phyloP scores from a whole-genome alignment of 2,888 invertebrate genomes.

The Meliscaeva auricollis region DNA sequence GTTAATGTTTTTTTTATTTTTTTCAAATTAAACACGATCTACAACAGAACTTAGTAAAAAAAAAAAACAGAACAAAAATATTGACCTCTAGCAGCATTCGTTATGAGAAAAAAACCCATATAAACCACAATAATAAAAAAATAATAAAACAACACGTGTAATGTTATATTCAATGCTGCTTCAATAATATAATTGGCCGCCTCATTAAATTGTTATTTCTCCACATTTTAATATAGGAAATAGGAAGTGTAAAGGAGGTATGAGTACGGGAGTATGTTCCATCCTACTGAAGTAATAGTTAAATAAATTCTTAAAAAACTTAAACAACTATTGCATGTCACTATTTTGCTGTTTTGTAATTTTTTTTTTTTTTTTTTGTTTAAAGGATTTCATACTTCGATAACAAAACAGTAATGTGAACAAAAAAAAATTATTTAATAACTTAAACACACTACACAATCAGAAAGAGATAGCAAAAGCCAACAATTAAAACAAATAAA shows the following conservation, averaged over 20 bases:
- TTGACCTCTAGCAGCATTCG: neutral
- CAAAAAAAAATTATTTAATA: slow-evolving; percentile 1
- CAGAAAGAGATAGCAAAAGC: slow-evolving; percentile 38
- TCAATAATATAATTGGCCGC: slow-evolving; percentile 41
- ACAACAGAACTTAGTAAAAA: neutral
- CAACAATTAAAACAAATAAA: slow-evolving; percentile 60
- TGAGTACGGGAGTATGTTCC: neutral
- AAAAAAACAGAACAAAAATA: neutral
- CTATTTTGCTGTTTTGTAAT: neutral
- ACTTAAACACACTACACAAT: neutral
- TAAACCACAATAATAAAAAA: neutral
- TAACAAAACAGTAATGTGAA: slow-evolving; percentile 22
- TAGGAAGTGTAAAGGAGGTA: slow-evolving; percentile 3
- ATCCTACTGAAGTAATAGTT: neutral
- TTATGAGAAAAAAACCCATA: neutral
- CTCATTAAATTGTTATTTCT: slow-evolving; percentile 61
- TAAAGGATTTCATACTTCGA: slow-evolving; percentile 26
- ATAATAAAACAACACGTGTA: slow-evolving; percentile 24
- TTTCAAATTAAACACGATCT: neutral
- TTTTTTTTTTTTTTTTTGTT: neutral
- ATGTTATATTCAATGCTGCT: slow-evolving; percentile 4
- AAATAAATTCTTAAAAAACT: neutral
- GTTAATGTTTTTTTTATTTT: neutral
- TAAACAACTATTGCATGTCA: slow-evolving; percentile 14
- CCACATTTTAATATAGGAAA: slow-evolving; percentile 33